Evolutionary conservation across 2,888 invertebrate genomes (phyloP).

Genomic region (Nycteola revayana): DNA sequence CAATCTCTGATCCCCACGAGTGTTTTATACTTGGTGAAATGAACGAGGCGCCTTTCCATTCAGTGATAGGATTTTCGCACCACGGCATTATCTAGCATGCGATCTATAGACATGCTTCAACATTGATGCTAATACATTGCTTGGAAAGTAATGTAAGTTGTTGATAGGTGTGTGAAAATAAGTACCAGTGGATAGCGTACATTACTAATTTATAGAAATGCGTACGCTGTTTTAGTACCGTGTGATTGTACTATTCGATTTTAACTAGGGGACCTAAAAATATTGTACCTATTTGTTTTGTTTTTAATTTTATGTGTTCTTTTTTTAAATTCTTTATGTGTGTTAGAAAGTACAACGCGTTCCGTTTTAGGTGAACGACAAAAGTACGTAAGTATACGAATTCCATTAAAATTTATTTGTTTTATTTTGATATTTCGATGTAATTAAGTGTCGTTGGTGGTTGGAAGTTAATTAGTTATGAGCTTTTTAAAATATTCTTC

Average conservation of each 20-base stretch:
- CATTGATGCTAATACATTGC: conserved; percentile 30
- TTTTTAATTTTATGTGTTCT: conserved; percentile 48
- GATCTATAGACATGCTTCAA: conserved; percentile 1
- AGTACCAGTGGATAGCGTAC: not conserved
- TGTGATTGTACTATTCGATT: conserved; percentile 45
- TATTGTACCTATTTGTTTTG: conserved; percentile 49
- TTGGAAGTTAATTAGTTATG: conserved; percentile 9
- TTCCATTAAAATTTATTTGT: conserved; percentile 11
- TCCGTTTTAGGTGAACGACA: too few relatives aligned
- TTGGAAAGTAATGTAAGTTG: conserved; percentile 1
- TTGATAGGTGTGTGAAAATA: not conserved
- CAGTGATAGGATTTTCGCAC: conserved; percentile 63
- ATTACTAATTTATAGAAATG: conserved; percentile 8
- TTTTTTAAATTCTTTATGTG: conserved; percentile 36
- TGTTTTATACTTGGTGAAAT: conserved; percentile 79
- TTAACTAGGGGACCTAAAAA: conserved; percentile 29
- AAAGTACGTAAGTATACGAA: too few relatives aligned
- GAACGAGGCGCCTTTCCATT: conserved; percentile 71
- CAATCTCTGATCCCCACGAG: conserved; percentile 51
- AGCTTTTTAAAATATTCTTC: not conserved
- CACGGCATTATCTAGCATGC: conserved; percentile 17
- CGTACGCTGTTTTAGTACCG: conserved; percentile 20
- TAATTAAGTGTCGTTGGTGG: conserved; percentile 5
- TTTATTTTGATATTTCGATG: too few relatives aligned
- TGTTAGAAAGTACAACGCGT: conserved; percentile 30